Evolutionary conservation across 2,888 invertebrate species (phyloP), one percentile per base, ranked within the genome.

Genomic region (Chaitophorus viminalis): DNA sequence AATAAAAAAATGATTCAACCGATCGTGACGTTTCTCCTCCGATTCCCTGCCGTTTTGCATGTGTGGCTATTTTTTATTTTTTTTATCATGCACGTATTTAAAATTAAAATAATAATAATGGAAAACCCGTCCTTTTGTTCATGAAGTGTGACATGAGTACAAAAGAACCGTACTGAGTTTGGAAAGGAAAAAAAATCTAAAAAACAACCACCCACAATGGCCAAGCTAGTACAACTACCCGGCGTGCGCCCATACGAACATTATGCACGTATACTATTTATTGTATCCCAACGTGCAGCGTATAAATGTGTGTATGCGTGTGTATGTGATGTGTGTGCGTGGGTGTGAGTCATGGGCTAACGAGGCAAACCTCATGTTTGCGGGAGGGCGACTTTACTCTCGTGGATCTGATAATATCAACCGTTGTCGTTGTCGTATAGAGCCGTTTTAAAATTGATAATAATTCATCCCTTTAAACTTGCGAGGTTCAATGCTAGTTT

Each of bases 401-500:
- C 54, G 72, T 29, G 46, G 70, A 78, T 78, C 85, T 70, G 77
- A 85, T 77, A 78, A 85, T 78, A 70, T 79, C 72, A 29, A 79
- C 36, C 70, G 78, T 70, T 9, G 74, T 70, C 29, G 82, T 78
- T 9, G 54, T 33, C 78, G 31, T 70, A 60, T 29, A 54, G 36
- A 79, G 79, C 79, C 79, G 86, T 72, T 86, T 86, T 86, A 79
- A 86, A 86, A 86, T 86, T 86, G 86, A 86, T 86, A 86, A 46
- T 46, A 46, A 46, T 86, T 86, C 79, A 79, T 86, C 86, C 86
- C 86, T 86, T 86, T 86, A 79, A 86, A 79, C 79, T 70, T 52
- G 86, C 77, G 86, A 72, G 82, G 54, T 21, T 6, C 52, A 25
- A 3, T 2, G 36, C 5, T n/a, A 72, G 70, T 11, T 14, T n/a